Conservation (phyloP, 1,140 invertebrate species). For the Drosophila arizonae region DNA sequence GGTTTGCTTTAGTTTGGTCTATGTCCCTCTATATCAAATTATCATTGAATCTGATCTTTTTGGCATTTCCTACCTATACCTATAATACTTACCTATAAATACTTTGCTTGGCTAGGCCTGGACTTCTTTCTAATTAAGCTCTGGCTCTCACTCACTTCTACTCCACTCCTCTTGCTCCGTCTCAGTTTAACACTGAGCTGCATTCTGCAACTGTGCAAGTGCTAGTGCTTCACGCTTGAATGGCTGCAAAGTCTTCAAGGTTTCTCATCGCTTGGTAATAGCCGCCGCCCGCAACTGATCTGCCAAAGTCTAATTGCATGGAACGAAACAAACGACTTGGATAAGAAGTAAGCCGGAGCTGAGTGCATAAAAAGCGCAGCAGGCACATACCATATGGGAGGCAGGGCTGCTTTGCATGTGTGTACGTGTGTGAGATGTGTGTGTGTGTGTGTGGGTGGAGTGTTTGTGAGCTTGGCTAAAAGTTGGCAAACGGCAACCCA, state of each 20-base stretch:
- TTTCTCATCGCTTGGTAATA: constrained; percentile 37
- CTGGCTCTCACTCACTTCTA: constrained; percentile 20
- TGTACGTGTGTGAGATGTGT: background rate
- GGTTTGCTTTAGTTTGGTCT: no score
- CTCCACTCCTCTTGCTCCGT: background rate
- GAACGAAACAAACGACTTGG: constrained; percentile 80
- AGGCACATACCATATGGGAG: constrained; percentile 15
- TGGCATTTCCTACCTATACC: no score
- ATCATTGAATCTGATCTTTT: no score
- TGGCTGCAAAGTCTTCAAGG: constrained; percentile 53
- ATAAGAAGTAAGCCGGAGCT: constrained; percentile 53
- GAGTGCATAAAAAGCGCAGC: constrained; percentile 44
- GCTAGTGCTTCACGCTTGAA: constrained; percentile 49
- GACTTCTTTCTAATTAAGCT: constrained; percentile 65
- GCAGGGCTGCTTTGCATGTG: constrained; percentile 13
- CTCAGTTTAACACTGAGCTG: constrained; percentile 8
- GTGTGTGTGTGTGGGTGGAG: constrained; percentile 33
- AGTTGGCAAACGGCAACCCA: constrained; percentile 63
- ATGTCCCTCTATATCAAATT: no score
- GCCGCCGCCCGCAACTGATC: constrained; percentile 57
- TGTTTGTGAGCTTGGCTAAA: constrained; percentile 37
- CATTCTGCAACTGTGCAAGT: constrained; percentile 34
- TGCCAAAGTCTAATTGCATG: constrained; percentile 79
- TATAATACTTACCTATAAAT: no score
- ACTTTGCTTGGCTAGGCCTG: constrained; percentile 19